A percentile compares a stretch with the other conserved stretches of the same genome.
Evolutionary conservation across 2,888 invertebrate genomes (phyloP).

Genomic region (Eristalinus sepulchralis): DNA sequence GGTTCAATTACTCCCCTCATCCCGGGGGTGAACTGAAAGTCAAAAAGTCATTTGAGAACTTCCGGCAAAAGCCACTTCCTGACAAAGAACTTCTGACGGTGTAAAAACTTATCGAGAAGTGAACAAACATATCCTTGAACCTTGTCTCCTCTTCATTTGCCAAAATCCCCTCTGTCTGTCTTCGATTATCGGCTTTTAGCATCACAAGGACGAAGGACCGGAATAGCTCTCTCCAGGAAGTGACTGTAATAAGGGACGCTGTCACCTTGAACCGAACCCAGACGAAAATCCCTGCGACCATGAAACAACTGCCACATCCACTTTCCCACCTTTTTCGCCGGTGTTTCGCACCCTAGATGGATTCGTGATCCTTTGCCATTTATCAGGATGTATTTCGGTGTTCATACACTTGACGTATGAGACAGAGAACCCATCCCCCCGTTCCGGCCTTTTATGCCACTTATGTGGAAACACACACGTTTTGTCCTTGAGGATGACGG

Average conservation of each 20-base stretch:
- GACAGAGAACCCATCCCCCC: no score
- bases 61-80: neutral
- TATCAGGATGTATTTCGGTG: neutral
- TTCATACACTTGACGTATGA: slow-evolving; percentile 1
- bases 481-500: neutral
- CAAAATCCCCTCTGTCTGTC: no score
- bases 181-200: neutral
- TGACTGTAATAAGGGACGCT: no score
- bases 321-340: neutral
- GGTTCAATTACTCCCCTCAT: neutral
- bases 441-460: no score
- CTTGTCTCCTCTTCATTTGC: neutral
- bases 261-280: neutral
- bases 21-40: neutral
- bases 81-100: neutral
- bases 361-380: neutral
- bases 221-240: neutral
- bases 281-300: neutral
- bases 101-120: neutral
- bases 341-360: neutral
- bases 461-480: neutral
- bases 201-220: neutral
- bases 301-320: neutral
- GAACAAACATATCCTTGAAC: neutral
- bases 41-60: neutral